Evolutionary conservation across 2,113 vertebrate species (phyloP).

Genomic region (Ginglymostoma cirratum): DNA sequence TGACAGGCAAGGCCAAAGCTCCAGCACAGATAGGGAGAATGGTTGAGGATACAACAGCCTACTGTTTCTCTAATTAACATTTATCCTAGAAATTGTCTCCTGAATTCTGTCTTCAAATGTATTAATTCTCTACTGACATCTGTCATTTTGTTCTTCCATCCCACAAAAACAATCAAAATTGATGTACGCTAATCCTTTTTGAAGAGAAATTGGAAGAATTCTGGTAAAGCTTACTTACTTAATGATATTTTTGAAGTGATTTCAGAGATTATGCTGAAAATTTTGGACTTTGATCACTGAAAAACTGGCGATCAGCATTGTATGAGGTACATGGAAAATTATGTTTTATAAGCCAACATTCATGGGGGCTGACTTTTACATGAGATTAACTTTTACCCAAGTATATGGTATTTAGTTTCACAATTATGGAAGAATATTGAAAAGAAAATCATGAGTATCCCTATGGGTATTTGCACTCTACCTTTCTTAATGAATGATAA

Average conservation of each 20-base stretch:
- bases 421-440: constrained; percentile 16
- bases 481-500: constrained; percentile 38
- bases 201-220: neutral
- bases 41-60: no score
- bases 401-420: neutral
- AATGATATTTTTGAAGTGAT: neutral
- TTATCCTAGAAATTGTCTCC: neutral
- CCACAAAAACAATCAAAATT: neutral
- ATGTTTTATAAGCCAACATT: neutral
- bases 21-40: no score
- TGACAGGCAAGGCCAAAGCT: neutral
- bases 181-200: neutral
- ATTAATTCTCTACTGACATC: neutral
- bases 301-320: neutral
- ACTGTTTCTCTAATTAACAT: no score
- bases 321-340: neutral
- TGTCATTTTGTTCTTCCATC: no score
- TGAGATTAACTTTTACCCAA: neutral
- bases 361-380: neutral
- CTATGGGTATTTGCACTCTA: neutral
- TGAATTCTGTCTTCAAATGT: no score
- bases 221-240: neutral
- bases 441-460: constrained; percentile 2
- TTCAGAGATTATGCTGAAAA: neutral
- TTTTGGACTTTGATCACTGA: neutral